Conservation (phyloP, 2,888 invertebrate genomes). For the Serrognathus titanus region DNA sequence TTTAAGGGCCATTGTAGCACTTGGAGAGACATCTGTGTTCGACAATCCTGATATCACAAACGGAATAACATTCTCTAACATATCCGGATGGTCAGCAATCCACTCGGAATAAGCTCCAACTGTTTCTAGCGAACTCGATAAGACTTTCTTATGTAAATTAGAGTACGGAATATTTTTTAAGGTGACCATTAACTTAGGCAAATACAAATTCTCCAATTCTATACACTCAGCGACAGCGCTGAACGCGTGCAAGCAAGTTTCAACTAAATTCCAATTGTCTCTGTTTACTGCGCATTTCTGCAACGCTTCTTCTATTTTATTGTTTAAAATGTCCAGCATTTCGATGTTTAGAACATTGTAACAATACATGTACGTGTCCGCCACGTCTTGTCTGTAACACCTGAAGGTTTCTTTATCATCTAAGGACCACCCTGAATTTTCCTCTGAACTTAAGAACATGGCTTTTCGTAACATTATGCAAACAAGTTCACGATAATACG, state of each 20-base stretch:
- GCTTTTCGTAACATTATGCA: slow-evolving; percentile 76
- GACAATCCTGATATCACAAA: slow-evolving; percentile 64
- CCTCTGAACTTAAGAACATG: slow-evolving; percentile 60
- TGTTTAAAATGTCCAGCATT: slow-evolving; percentile 67
- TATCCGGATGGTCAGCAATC: slow-evolving; percentile 70
- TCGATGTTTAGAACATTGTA: slow-evolving; percentile 75
- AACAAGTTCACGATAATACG: slow-evolving; percentile 75
- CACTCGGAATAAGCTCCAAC: slow-evolving; percentile 83
- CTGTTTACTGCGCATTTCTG: slow-evolving; percentile 32
- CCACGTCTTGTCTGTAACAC: slow-evolving; percentile 54
- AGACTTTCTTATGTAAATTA: slow-evolving; percentile 55
- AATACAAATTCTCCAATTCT: slow-evolving; percentile 54
- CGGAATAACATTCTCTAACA: slow-evolving; percentile 65
- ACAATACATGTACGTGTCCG: slow-evolving; percentile 67
- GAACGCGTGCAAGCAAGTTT: slow-evolving; percentile 66
- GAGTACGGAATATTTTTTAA: slow-evolving; percentile 62
- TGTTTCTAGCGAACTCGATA: slow-evolving; percentile 72
- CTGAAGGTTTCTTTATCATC: slow-evolving; percentile 85
- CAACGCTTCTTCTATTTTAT: slow-evolving; percentile 58
- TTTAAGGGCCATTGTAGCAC: slow-evolving; percentile 84
- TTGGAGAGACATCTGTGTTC: slow-evolving; percentile 66
- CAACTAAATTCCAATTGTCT: slow-evolving; percentile 56
- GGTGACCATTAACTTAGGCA: slow-evolving; percentile 58
- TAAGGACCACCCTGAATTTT: slow-evolving; percentile 59
- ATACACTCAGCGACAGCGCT: slow-evolving; percentile 63